These are phyloP conservation scores for Watsonalla cultraria DNA, from an alignment of 2,888 invertebrate species.

Conservation along the genomic window DNA sequence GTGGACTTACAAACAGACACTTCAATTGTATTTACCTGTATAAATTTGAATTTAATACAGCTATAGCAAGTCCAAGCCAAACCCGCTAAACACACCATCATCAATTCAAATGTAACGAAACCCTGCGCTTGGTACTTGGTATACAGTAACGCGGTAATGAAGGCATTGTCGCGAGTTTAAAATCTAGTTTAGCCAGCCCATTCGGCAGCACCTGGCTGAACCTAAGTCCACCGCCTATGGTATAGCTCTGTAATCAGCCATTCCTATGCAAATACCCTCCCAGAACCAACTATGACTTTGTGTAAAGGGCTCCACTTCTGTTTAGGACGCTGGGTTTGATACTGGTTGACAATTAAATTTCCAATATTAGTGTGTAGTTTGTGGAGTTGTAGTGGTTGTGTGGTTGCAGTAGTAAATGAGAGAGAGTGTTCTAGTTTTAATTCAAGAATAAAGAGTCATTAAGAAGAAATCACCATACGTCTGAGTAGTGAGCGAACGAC, in stretches of 20 bases:
- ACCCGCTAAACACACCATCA: not conserved
- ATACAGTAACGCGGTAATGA: not conserved
- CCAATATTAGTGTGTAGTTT: not conserved
- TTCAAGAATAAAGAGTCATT: too few species aligned
- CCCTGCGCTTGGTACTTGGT: not conserved
- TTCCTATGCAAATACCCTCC: constrained; percentile 73
- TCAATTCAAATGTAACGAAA: not conserved
- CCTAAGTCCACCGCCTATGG: constrained; percentile 60
- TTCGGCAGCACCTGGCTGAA: constrained; percentile 8
- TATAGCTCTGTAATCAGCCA: constrained; percentile 71
- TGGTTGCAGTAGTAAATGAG: too few species aligned
- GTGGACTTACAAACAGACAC: too few species aligned
- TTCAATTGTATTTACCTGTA: too few species aligned
- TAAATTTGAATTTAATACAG: too few species aligned
- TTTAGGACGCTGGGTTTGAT: constrained; percentile 24
- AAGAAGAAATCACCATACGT: too few species aligned
- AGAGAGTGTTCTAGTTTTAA: too few species aligned
- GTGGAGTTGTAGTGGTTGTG: too few species aligned
- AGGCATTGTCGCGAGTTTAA: constrained; percentile 27
- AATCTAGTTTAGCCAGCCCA: constrained; percentile 25
- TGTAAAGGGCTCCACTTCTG: constrained; percentile 42
- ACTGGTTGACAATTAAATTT: not conserved
- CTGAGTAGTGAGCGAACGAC: too few species aligned
- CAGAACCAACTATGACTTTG: constrained; percentile 75
- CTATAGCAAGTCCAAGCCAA: not conserved